These are phyloP conservation scores for Tortrix viridana DNA, from an alignment of 2,888 invertebrate species.

Conservation along the genomic window DNA sequence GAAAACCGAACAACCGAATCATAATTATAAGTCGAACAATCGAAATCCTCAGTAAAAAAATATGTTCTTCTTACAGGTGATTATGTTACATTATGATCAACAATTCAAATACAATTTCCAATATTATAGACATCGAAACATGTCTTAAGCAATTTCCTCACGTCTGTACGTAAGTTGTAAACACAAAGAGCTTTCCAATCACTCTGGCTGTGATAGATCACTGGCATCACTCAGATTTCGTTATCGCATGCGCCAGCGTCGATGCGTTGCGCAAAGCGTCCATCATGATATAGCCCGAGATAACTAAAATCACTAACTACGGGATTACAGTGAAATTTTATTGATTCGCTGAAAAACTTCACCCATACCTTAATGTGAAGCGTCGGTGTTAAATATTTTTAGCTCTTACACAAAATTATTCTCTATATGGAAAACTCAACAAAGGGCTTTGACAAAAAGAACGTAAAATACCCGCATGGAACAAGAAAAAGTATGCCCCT, in stretches of 20 bases:
- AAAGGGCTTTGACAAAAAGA: neutral
- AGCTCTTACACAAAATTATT: too few species aligned
- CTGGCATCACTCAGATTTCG: constrained; percentile 39
- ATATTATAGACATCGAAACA: neutral
- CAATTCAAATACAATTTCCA: neutral
- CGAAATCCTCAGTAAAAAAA: too few species aligned
- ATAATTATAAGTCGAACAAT: too few species aligned
- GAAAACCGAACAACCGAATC: too few species aligned
- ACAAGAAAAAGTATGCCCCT: neutral
- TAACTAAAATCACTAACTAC: constrained; percentile 21
- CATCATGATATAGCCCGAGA: constrained; percentile 18
- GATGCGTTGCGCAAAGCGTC: constrained; percentile 33
- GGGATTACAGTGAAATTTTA: neutral
- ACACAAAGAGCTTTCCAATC: constrained; percentile 45
- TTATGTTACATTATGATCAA: neutral
- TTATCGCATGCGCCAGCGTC: constrained; percentile 31
- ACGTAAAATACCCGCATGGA: neutral
- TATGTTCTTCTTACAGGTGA: too few species aligned
- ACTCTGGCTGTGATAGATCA: constrained; percentile 39
- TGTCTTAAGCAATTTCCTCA: constrained; percentile 32
- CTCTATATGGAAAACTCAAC: neutral
- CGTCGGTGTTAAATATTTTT: neutral
- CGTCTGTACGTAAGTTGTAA: constrained; percentile 38
- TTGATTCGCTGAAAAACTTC: neutral
- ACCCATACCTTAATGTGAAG: neutral